Evolutionary conservation across 2,113 vertebrate species (phyloP), one percentile per base, ranked within the genome.

Genomic region (Zosterops lateralis): DNA sequence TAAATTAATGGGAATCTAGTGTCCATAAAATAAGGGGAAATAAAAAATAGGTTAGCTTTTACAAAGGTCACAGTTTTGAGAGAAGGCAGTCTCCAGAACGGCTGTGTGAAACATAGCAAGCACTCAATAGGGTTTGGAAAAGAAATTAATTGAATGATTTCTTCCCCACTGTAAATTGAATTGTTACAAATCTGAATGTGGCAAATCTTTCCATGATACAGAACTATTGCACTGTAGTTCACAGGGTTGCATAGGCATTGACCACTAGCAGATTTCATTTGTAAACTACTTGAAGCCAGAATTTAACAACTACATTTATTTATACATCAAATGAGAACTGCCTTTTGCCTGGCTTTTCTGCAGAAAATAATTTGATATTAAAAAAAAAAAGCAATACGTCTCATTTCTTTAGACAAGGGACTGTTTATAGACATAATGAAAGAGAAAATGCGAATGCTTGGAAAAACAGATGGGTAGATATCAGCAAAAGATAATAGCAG

Each of bases 401-500:
- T 87, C 6, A 36, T 34, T 85, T 89, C 13, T 87, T 73, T 60
- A 70, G 54, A 92, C 84, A 62, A 25, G 32, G 21, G 17, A 51
- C 34, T 79, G 51, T 95, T 91, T 62, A 66, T 44, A 61, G 11
- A 70, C 31, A 31, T 51, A 75, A 92, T 78, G 67, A 87, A 92
- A 76, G 62, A 79, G 61, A 92, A 40, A 75, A 89, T 34, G n/a
- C 0, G 0, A 92, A 79, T 64, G 44, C 84, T 87, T 89, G 70
- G 62, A n/a, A 73, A 93, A 94, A 92, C 84, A 89, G 89, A 93
- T 84, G 57, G 79, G 34, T 45, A 88, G 65, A 86, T 92, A 92
- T 6, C 65, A 75, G 51, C 3, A 26, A 62, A 95, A 78, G 84
- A 93, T 94, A 91, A 79, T 84, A 91, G 58, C 3, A 0, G 45